Evolutionary conservation across 2,888 invertebrate species (phyloP).

Genomic region (Hirtodrosophila cameraria): DNA sequence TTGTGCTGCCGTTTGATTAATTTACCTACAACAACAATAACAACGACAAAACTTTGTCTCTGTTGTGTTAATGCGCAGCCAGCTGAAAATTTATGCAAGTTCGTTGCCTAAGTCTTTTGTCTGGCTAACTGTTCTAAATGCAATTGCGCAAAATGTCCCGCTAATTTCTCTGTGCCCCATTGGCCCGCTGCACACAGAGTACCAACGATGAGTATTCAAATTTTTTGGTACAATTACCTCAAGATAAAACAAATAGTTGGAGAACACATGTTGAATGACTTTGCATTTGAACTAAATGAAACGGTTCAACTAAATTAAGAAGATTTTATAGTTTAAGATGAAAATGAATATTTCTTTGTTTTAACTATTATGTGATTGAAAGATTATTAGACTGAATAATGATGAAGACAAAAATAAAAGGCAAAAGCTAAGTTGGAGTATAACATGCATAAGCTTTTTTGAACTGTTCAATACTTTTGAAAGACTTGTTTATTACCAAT

Average conservation of each 20-base stretch:
- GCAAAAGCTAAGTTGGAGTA: too few relatives aligned
- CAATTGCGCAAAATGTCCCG: constrained; percentile 59
- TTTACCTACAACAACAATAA: constrained; percentile 42
- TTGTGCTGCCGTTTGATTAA: constrained; percentile 70
- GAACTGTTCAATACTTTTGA: too few relatives aligned
- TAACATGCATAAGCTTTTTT: too few relatives aligned
- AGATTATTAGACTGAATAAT: too few relatives aligned
- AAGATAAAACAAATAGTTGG: neutral
- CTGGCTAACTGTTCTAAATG: constrained; percentile 64
- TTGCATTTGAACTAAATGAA: neutral
- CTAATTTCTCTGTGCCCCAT: constrained; percentile 40
- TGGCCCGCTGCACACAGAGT: constrained; percentile 13
- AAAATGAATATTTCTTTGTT: too few relatives aligned
- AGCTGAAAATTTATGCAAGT: constrained; percentile 68
- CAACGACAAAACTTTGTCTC: constrained; percentile 27
- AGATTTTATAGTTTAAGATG: neutral
- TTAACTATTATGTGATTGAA: too few relatives aligned
- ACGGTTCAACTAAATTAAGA: neutral
- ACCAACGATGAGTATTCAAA: neutral
- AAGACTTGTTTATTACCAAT: too few relatives aligned
- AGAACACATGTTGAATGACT: constrained; percentile 8
- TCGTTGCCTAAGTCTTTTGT: constrained; percentile 72
- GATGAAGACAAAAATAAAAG: neutral
- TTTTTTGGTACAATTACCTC: neutral
- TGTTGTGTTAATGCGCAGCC: constrained; percentile 61